Evolutionary conservation across 2,113 vertebrate genomes (phyloP), one percentile per base, ranked within the genome.

Genomic region (Malurus alboscapulatus): DNA sequence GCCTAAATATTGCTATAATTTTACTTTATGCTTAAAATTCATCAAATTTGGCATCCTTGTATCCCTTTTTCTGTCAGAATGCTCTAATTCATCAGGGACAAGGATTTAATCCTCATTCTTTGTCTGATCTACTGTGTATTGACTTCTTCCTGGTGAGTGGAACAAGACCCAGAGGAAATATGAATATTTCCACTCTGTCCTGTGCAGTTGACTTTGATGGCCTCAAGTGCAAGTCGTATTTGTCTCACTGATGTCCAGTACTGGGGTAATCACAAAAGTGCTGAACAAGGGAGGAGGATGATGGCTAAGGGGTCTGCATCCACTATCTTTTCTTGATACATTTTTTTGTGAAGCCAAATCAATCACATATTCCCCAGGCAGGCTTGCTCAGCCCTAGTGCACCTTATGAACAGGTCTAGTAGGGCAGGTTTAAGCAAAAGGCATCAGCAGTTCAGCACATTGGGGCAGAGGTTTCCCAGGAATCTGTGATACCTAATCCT

Each of bases 261-360:
- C 3, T 21, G 17, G 21, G 3, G 8, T 44, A 61, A 72, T 30
- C 7, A n/a, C 13, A n/a, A 18, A 72, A 53, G 8, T 22, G 27
- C 27, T 79, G 53, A 92, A 61, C 7, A 57, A 30, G 12, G 15
- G 38, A 93, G 17, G 24, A n/a, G 36, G 32, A 40, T 38, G 13
- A 26, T 36, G 84, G 4, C 24, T 24, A 67, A 45, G 4, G 24
- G 24, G 9, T 72, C 57, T 92, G 40, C 6, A 55, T 40, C 61
- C 0, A 0, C 21, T 61, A 0, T 38, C 19, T 53, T 62, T 78
- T 13, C 21, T 61, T 63, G 10, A 17, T 55, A 40, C 6, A 4
- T 30, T 48, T 66, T 66, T 68, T 73, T 54, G 15, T 50, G 55
- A 38, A 48, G 25, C 1, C 51, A 7, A 21, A 16, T n/a, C 1